Evolutionary conservation across 2,888 invertebrate genomes (phyloP).

Genomic region (Eupithecia insigniata): DNA sequence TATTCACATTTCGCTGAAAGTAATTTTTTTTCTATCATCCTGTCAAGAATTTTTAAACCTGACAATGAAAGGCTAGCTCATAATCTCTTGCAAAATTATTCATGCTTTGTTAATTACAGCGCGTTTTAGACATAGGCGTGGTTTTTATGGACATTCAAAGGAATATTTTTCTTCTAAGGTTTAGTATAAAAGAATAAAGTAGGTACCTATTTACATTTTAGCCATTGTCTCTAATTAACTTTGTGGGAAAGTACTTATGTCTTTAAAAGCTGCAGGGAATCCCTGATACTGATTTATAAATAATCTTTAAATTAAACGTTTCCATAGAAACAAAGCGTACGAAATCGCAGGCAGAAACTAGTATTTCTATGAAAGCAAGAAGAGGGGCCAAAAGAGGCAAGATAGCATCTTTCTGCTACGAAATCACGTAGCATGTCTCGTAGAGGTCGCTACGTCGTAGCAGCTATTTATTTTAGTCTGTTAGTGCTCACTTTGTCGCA

Average conservation of each 20-base stretch:
- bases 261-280: too few relatives aligned
- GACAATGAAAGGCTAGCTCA: not conserved
- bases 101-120: not conserved
- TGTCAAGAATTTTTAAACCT: not conserved
- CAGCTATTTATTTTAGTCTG: too few relatives aligned
- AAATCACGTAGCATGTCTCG: not conserved
- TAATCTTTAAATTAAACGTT: too few relatives aligned
- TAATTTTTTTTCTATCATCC: not conserved
- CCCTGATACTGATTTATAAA: too few relatives aligned
- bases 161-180: not conserved
- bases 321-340: too few relatives aligned
- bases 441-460: constrained; percentile 1
- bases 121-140: not conserved
- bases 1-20: too few relatives aligned
- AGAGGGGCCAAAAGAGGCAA: too few relatives aligned
- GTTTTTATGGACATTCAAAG: not conserved
- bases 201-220: not conserved
- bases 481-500: too few relatives aligned
- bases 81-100: not conserved
- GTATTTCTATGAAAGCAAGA: not conserved
- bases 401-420: too few relatives aligned
- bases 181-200: not conserved
- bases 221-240: not conserved
- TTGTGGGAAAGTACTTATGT: not conserved
- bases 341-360: too few relatives aligned